A percentile compares a stretch with the other conserved stretches of the same genome.
These are phyloP conservation scores for Brachymystax lenok DNA, from an alignment of 2,797 vertebrate genomes.

Conservation along the genomic window DNA sequence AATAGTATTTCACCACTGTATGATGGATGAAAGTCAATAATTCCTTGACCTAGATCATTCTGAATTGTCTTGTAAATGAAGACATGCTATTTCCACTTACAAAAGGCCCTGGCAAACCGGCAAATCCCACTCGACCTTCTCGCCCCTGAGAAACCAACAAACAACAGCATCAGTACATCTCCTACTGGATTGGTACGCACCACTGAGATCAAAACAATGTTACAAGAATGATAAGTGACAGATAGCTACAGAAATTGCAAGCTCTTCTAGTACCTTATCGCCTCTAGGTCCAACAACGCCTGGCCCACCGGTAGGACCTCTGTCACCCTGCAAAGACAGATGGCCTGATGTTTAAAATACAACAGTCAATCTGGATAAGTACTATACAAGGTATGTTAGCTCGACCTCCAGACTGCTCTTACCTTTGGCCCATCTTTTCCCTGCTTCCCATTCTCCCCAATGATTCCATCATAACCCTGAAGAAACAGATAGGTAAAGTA, in stretches of 20 bases:
- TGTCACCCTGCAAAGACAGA: constrained; percentile 63
- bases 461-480: constrained; percentile 74
- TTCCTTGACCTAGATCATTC: background rate
- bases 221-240: background rate
- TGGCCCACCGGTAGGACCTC: constrained; percentile 64
- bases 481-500: background rate
- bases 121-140: constrained; percentile 69
- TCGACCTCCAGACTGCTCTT: constrained; percentile 5
- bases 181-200: background rate
- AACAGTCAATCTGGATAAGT: background rate
- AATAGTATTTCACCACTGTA: background rate
- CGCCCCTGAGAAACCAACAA: constrained; percentile 65
- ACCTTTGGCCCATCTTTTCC: constrained; percentile 78
- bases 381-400: background rate
- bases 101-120: constrained; percentile 70
- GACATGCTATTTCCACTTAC: constrained; percentile 60
- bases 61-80: background rate
- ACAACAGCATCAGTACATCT: background rate
- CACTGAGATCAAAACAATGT: too few relatives aligned
- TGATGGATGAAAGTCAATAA: background rate
- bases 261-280: constrained; percentile 63
- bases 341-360: background rate
- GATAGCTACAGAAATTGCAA: too few relatives aligned
- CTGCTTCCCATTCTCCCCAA: constrained; percentile 74
- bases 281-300: constrained; percentile 69